A percentile compares a stretch with the other conserved stretches of the same genome.
phyloP scores from a whole-genome alignment of 2,888 invertebrate genomes.

The Branchipolynoe longqiensis region DNA sequence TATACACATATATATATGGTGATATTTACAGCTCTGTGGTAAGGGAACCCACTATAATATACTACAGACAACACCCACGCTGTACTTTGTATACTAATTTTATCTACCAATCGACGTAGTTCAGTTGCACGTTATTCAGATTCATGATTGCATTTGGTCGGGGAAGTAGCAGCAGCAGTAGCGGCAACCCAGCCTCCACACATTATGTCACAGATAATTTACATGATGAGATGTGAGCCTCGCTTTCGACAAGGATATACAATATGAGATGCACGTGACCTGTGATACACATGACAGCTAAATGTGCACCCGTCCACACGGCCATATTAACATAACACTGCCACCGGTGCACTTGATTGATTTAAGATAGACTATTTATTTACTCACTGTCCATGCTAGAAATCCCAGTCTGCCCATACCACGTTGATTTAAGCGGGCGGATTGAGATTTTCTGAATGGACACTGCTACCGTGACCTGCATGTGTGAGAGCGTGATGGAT shows the following conservation, averaged over 20 bases:
- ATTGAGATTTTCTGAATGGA: too few species aligned
- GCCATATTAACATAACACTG: too few species aligned
- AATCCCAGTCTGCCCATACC: too few species aligned
- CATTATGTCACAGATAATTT: conserved; percentile 29
- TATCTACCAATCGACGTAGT: neutral
- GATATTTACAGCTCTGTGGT: neutral
- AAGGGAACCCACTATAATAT: neutral
- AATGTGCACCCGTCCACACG: too few species aligned
- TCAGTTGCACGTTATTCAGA: neutral
- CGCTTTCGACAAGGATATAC: neutral
- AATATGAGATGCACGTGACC: neutral
- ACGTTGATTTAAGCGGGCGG: too few species aligned
- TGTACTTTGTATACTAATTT: neutral
- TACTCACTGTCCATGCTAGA: too few species aligned
- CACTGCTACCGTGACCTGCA: too few species aligned
- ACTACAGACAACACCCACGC: neutral
- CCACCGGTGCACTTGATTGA: too few species aligned
- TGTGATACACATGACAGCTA: too few species aligned
- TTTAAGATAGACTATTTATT: too few species aligned
- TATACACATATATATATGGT: neutral
- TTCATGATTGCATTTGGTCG: neutral
- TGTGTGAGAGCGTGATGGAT: too few species aligned
- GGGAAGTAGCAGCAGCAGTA: neutral
- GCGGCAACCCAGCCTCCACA: too few species aligned
- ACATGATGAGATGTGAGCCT: conserved; percentile 33